phyloP scores from a whole-genome alignment of 1,140 invertebrate genomes.

The Bombus picipes region DNA sequence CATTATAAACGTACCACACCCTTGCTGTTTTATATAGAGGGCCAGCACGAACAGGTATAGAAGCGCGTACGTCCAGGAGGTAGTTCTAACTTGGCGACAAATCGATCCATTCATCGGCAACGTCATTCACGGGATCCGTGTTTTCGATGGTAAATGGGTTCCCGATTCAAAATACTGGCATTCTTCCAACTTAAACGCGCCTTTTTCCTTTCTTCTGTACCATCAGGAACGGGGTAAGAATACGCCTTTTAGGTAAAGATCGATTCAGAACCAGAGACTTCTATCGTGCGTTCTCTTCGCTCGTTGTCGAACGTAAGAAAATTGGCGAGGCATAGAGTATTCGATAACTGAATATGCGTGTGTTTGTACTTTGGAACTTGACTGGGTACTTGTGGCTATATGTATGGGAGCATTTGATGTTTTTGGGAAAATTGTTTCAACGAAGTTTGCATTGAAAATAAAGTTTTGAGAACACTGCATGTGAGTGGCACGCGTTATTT shows the following conservation, averaged over 20 bases:
- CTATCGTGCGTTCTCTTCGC: not conserved
- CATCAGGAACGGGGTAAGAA: slow-evolving; percentile 9
- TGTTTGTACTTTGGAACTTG: no score
- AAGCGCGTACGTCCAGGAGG: slow-evolving; percentile 22
- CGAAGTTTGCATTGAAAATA: no score
- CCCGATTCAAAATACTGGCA: slow-evolving; percentile 68
- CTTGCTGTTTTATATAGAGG: slow-evolving; percentile 34
- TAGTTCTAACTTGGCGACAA: slow-evolving; percentile 67
- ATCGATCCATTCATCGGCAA: slow-evolving; percentile 71
- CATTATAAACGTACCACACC: slow-evolving; percentile 60
- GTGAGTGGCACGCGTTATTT: no score
- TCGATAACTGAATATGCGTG: not conserved
- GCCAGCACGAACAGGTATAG: slow-evolving; percentile 25
- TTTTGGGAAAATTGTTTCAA: no score
- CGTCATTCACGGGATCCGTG: slow-evolving; percentile 68
- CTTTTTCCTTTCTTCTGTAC: not conserved
- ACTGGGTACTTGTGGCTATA: no score
- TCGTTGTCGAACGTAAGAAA: not conserved
- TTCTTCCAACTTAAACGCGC: slow-evolving; percentile 52
- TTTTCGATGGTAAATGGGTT: slow-evolving; percentile 73
- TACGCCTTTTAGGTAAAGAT: slow-evolving; percentile 19
- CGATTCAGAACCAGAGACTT: not conserved
- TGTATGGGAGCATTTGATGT: no score
- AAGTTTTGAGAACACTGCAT: no score
- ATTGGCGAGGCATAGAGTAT: slow-evolving; percentile 1